Conservation (phyloP, 1,140 invertebrate species). For the Apis dorsata region DNA sequence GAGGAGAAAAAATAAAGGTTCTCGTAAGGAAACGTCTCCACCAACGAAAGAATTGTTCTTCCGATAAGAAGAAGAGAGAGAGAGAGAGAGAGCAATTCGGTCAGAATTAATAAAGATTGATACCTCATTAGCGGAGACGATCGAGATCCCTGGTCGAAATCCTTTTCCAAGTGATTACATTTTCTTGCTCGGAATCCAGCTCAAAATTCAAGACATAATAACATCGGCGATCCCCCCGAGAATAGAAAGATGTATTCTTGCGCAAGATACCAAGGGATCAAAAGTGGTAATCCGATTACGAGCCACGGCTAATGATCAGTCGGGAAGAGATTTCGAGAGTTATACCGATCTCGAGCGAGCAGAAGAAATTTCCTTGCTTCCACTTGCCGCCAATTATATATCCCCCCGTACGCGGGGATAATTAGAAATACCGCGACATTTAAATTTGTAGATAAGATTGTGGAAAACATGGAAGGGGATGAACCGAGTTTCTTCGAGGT, state of each 20-base stretch:
- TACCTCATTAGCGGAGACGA: conserved; percentile 10
- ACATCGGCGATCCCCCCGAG: conserved; percentile 45
- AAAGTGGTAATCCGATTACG: conserved; percentile 58
- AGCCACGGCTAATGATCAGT: conserved; percentile 51
- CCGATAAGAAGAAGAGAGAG: too few species aligned
- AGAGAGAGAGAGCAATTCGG: background rate
- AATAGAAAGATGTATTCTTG: conserved; percentile 53
- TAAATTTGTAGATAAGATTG: too few species aligned
- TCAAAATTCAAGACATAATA: conserved; percentile 46
- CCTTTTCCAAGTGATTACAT: background rate
- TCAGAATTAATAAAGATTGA: conserved; percentile 17
- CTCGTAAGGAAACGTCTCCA: background rate
- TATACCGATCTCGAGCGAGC: background rate
- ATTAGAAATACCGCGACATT: conserved; percentile 27
- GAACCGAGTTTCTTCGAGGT: too few species aligned
- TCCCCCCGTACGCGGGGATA: background rate
- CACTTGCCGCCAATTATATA: too few species aligned
- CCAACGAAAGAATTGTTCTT: background rate
- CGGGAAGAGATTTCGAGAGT: conserved; percentile 31
- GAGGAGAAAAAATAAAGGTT: too few species aligned
- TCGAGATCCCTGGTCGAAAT: conserved; percentile 2
- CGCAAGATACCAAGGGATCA: conserved; percentile 37
- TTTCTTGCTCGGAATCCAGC: background rate
- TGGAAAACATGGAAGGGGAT: too few species aligned
- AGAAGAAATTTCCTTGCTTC: conserved; percentile 5